A percentile compares a stretch with the other conserved stretches of the same genome.
These are phyloP conservation scores for Diplodus sargus DNA, from an alignment of 2,797 vertebrate genomes.

Conservation along the genomic window DNA sequence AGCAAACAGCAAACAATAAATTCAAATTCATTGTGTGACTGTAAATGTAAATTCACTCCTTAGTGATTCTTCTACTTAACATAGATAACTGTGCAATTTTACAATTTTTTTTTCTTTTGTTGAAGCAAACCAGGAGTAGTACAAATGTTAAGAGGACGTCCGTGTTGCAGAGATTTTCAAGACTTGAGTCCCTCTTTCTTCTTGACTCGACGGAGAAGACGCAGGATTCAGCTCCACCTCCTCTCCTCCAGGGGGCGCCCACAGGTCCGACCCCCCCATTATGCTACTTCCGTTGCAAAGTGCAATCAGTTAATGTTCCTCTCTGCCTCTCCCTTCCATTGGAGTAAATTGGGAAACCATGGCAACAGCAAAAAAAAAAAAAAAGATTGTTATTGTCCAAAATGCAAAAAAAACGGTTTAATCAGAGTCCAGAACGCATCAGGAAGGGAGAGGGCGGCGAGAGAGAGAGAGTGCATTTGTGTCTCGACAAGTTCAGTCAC, in stretches of 20 bases:
- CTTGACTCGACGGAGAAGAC: constrained; percentile 10
- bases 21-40: constrained; percentile 59
- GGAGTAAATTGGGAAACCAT: constrained; percentile 57
- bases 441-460: constrained; percentile 68
- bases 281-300: constrained; percentile 84
- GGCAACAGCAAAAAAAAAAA: constrained; percentile 54
- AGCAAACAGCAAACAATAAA: constrained; percentile 49
- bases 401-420: constrained; percentile 32
- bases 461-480: constrained; percentile 81
- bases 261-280: constrained; percentile 46
- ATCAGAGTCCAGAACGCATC: constrained; percentile 58
- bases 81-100: constrained; percentile 78
- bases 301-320: constrained; percentile 83
- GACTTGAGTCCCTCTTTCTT: constrained; percentile 23
- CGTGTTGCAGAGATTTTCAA: constrained; percentile 39
- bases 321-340: constrained; percentile 66
- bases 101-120: constrained; percentile 45
- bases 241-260: constrained; percentile 6
- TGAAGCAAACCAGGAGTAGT: constrained; percentile 73
- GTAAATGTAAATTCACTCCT: constrained; percentile 68
- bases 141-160: constrained; percentile 59
- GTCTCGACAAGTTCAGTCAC: constrained; percentile 72
- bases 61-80: constrained; percentile 73
- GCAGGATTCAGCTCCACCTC: constrained; percentile 31
- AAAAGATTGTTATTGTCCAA: constrained; percentile 45